A percentile compares a stretch with the other conserved stretches of the same genome.
These are phyloP conservation scores for Mus musculus DNA, from an alignment of 2,113 vertebrate species.

Conservation along the genomic window GRCm39 chr12:41165501-41166000, in stretches of 20 bases:
- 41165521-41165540: background rate
- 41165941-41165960: background rate
- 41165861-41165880: background rate
- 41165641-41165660: background rate
- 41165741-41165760: background rate
- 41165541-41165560: constrained; percentile 1
- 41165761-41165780: background rate
- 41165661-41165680: background rate
- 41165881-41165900: background rate
- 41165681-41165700: background rate
- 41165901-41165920: background rate
- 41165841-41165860: background rate
- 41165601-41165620: background rate
- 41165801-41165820: background rate
- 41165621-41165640: background rate
- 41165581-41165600: background rate
- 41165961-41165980: background rate
- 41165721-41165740: constrained; percentile 4
- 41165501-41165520: background rate
- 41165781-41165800: background rate
- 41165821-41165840: background rate
- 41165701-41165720: constrained; percentile 21
- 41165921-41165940: background rate
- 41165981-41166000: background rate
- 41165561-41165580: background rate